phyloP scores from a whole-genome alignment of 2,888 invertebrate genomes.

The Nephrocerus scutellatus region DNA sequence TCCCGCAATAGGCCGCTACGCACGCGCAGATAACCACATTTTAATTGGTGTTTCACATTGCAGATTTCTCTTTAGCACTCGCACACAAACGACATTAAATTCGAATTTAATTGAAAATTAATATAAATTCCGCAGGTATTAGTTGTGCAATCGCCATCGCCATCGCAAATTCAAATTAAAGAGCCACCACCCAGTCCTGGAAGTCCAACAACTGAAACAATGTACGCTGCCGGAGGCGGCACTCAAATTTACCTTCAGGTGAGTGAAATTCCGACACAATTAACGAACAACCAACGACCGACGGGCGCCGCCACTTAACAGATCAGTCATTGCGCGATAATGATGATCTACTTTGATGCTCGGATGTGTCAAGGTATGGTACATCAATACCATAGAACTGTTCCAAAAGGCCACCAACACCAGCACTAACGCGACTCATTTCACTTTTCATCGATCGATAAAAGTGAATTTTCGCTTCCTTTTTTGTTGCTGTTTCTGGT shows the following conservation, averaged over 20 bases:
- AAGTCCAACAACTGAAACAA: constrained; percentile 42
- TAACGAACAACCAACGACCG: constrained; percentile 1
- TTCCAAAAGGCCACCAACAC: constrained; percentile 1
- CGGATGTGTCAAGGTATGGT: not conserved
- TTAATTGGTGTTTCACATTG: too few species aligned
- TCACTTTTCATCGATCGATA: constrained; percentile 28
- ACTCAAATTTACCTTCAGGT: constrained; percentile 50
- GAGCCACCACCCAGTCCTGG: constrained; percentile 44
- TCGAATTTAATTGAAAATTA: constrained; percentile 10
- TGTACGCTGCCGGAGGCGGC: constrained; percentile 49
- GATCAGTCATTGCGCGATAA: too few species aligned
- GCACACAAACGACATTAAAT: too few species aligned
- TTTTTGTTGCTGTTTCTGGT: too few species aligned
- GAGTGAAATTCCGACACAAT: constrained; percentile 27
- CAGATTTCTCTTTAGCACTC: too few species aligned
- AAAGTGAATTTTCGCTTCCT: too few species aligned
- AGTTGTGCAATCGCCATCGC: constrained; percentile 42
- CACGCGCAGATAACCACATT: too few species aligned
- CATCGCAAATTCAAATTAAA: constrained; percentile 42
- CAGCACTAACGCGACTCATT: constrained; percentile 22
- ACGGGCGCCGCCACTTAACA: too few species aligned
- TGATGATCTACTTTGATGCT: too few species aligned
- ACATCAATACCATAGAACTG: not conserved
- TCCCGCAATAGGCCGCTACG: too few species aligned
- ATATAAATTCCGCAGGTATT: constrained; percentile 42